Conservation (phyloP, 2,888 invertebrate genomes). For the Chrysomela aeneicollis region DNA sequence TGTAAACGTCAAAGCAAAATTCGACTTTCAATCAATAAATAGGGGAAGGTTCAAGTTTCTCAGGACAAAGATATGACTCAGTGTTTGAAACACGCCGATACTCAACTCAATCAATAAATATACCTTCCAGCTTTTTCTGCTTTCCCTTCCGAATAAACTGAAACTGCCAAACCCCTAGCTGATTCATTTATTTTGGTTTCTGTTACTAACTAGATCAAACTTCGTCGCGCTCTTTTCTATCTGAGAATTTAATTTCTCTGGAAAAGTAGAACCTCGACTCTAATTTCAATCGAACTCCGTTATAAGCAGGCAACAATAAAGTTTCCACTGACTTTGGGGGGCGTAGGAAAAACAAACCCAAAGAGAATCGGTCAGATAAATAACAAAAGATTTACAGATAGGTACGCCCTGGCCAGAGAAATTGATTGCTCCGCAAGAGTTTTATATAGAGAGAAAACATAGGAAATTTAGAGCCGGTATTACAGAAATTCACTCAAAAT, state of each 20-base stretch:
- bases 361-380: slow-evolving; percentile 45
- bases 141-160: too few relatives aligned
- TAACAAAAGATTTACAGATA: slow-evolving; percentile 49
- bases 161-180: too few relatives aligned
- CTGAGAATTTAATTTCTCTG: slow-evolving; percentile 26
- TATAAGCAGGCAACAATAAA: slow-evolving; percentile 30
- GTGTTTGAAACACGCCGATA: too few relatives aligned
- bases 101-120: too few relatives aligned
- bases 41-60: too few relatives aligned
- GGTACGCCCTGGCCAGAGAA: slow-evolving; percentile 42
- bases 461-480: slow-evolving; percentile 28
- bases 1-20: too few relatives aligned
- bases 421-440: slow-evolving; percentile 39
- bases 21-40: too few relatives aligned
- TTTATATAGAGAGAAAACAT: slow-evolving; percentile 31
- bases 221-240: slow-evolving; percentile 1
- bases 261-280: slow-evolving; percentile 24
- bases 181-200: not conserved
- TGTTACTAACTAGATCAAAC: slow-evolving; percentile 11
- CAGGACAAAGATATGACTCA: too few relatives aligned
- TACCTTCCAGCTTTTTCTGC: too few relatives aligned
- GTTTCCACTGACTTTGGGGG: slow-evolving; percentile 26
- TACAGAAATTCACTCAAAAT: not conserved
- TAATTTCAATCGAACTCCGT: slow-evolving; percentile 28
- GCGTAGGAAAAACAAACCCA: slow-evolving; percentile 27